Base-by-base conservation (phyloP, 1,140 invertebrate species). In the Bombus balteatus region DNA sequence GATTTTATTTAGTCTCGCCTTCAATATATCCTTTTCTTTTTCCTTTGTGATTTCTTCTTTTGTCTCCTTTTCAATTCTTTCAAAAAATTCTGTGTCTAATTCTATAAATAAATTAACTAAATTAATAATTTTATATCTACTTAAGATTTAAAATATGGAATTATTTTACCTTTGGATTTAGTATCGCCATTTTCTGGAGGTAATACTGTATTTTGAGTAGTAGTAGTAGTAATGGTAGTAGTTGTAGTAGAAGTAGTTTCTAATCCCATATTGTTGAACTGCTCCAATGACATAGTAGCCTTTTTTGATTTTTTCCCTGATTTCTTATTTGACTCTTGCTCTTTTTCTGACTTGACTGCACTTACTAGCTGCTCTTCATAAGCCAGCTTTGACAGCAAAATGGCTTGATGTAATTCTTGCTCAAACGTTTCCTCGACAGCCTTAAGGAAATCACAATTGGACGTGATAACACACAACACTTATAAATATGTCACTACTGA, bases 21-120 rank as follows among this genome's bases (percentile, higher is more conserved):
- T 96, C 87, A 95, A 93, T 92, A 93, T 95, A 89, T 96, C 96
- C 92, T 95, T 96, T 66, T 97, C 96, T 95, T 97, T 96, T 88
- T 97, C 97, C 92, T 96, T 97, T 65, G 95, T 94, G 37, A 97
- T 92, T 89, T 97, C 97, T 92, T 96, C 95, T 90, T 96, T 96
- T 0, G 96, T 96, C 88, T 97, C 97, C 92, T 96, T 96, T 68
- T 97, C 96, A 53, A 97, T 95, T 91, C 96, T 96, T 79, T 97
- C 96, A 92, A 98, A 98, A 91, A 97, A 98, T 88, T 96, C 94
- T 37, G 93, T 87, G 88, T 96, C 95, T 41, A 91, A 43, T 82
- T 94, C 94, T 94, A 43, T 47, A 90, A 81, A 89, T 87, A 57
- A 59, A 89, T 10, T 71, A 84, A 83, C 68, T 9, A 59, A n/a